phyloP scores from a whole-genome alignment of 2,113 vertebrate genomes.

The Dicrurus megarhynchus region DNA sequence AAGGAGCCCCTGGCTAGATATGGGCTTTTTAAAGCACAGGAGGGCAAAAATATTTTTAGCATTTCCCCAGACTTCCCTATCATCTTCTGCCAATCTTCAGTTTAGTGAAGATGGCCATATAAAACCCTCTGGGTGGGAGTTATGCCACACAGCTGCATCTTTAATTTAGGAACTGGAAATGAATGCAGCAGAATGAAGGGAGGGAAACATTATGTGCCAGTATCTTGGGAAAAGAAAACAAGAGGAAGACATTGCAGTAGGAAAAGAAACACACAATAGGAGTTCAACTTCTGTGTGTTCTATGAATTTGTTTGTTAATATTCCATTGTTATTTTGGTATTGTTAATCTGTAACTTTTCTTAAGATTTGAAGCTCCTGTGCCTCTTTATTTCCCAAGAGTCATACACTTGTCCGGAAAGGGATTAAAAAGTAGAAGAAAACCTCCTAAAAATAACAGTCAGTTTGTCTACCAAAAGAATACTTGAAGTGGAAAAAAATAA shows the following conservation, averaged over 20 bases:
- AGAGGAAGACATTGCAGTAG: background rate
- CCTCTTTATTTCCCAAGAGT: background rate
- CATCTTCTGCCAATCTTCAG: background rate
- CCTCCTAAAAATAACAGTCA: background rate
- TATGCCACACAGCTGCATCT: background rate
- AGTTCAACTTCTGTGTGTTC: background rate
- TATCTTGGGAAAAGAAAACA: background rate
- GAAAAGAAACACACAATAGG: background rate
- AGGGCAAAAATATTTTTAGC: background rate
- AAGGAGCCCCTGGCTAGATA: background rate
- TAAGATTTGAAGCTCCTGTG: background rate
- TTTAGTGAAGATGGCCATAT: background rate
- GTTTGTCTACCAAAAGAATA: background rate
- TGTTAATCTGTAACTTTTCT: background rate
- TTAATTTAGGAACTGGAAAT: background rate
- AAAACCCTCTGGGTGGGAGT: background rate
- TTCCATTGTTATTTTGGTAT: background rate
- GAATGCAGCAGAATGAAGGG: background rate
- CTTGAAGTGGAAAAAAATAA: background rate
- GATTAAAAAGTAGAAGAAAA: background rate
- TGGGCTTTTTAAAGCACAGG: accelerated
- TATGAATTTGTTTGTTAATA: background rate
- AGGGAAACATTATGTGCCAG: background rate
- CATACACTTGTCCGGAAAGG: background rate
- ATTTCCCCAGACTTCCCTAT: background rate